Evolutionary conservation across 2,888 invertebrate species (phyloP).

Genomic region (Hyposoter didymator): DNA sequence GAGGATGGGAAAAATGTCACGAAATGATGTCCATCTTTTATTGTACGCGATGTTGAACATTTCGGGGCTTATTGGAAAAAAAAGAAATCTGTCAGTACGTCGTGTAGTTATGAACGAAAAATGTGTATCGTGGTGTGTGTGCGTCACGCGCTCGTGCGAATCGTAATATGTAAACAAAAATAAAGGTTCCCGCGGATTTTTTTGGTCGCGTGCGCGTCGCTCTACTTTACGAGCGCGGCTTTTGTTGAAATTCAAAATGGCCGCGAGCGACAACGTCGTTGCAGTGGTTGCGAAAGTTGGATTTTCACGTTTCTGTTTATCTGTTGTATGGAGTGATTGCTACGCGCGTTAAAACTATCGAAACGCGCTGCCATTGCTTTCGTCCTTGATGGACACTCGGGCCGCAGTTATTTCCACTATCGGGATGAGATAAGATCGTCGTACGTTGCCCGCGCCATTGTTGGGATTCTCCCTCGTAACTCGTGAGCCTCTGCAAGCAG

Average conservation of each 20-base stretch:
- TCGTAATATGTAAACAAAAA: slow-evolving; percentile 25
- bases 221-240: slow-evolving; percentile 53
- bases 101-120: background rate
- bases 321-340: slow-evolving; percentile 53
- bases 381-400: slow-evolving; percentile 51
- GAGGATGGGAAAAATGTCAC: no score
- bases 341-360: slow-evolving; percentile 3
- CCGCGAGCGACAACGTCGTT: slow-evolving; percentile 35
- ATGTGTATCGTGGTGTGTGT: background rate
- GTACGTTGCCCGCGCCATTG: slow-evolving; percentile 36
- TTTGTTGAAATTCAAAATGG: slow-evolving; percentile 65
- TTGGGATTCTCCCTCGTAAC: slow-evolving; percentile 67
- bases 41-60: no score
- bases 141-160: background rate
- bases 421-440: slow-evolving; percentile 29
- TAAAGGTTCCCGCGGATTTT: background rate
- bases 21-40: no score
- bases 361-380: background rate
- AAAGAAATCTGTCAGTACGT: no score
- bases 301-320: slow-evolving; percentile 63
- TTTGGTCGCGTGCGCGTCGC: slow-evolving; percentile 56
- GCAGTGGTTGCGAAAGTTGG: slow-evolving; percentile 64
- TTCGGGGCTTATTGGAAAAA: no score
- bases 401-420: slow-evolving; percentile 21
- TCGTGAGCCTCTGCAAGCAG: slow-evolving; percentile 59